Conservation (phyloP, 2,888 invertebrate species). For the Dasypogon diadema region DNA sequence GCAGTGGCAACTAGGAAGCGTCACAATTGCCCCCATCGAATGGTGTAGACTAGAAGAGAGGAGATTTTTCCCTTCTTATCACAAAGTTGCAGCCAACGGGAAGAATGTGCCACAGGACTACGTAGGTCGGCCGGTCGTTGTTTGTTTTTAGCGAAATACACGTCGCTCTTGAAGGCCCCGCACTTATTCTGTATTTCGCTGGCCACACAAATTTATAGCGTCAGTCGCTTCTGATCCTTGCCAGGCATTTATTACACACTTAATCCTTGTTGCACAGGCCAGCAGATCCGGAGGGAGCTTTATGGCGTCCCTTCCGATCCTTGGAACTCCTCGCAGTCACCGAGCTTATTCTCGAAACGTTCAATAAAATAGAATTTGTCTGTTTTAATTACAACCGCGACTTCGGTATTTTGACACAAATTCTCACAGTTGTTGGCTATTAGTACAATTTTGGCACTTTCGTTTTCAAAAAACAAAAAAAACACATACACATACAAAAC, state of each 20-base stretch:
- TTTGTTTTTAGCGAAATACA: constrained; percentile 3
- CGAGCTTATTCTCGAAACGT: background rate
- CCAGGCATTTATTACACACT: background rate
- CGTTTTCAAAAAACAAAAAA: background rate
- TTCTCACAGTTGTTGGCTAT: background rate
- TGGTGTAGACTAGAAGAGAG: too few species aligned
- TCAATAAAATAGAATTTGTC: background rate
- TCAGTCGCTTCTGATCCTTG: background rate
- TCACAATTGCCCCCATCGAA: background rate
- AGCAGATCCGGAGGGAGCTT: too few species aligned
- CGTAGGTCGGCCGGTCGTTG: too few species aligned
- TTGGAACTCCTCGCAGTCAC: background rate
- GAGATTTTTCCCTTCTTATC: background rate
- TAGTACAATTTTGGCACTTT: background rate
- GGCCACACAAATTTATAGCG: background rate
- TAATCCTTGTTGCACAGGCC: too few species aligned
- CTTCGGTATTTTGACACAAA: background rate
- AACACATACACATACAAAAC: background rate
- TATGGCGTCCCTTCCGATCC: background rate
- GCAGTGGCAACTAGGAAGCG: background rate
- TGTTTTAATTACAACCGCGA: background rate
- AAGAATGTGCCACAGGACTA: too few species aligned
- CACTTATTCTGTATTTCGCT: too few species aligned
- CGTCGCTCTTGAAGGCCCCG: background rate
- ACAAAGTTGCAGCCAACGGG: background rate